These are phyloP conservation scores for Clarias fuscus DNA, from an alignment of 2,797 vertebrate species.

Conservation along the genomic window DNA sequence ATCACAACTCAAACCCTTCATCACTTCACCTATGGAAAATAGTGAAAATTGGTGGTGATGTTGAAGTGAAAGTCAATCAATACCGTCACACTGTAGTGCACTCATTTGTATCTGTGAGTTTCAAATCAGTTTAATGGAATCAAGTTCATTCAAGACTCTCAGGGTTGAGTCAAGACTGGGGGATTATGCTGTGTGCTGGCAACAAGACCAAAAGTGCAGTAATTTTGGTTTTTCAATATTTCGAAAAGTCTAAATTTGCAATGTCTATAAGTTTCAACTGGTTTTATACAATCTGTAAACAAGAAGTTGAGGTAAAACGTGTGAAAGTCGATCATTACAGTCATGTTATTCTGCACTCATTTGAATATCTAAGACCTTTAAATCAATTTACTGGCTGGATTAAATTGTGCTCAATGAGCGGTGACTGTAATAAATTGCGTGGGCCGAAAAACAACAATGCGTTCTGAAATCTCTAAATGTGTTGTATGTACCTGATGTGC, in stretches of 20 bases:
- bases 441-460: neutral
- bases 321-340: neutral
- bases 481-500: neutral
- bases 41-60: no score
- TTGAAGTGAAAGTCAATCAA: no score
- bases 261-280: neutral
- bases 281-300: neutral
- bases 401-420: neutral
- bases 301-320: neutral
- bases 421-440: conserved; percentile 3
- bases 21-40: no score
- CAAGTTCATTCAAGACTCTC: no score
- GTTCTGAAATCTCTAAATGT: neutral
- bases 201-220: no score
- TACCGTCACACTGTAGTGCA: no score
- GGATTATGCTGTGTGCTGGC: no score
- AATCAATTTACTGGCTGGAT: neutral
- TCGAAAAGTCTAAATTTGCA: neutral
- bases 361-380: neutral
- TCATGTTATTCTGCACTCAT: neutral
- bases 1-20: no score
- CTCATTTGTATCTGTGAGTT: no score
- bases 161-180: no score
- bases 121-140: no score
- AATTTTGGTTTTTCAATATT: no score